Evolutionary conservation across 2,888 invertebrate genomes (phyloP).

Genomic region (Junonia oenone): DNA sequence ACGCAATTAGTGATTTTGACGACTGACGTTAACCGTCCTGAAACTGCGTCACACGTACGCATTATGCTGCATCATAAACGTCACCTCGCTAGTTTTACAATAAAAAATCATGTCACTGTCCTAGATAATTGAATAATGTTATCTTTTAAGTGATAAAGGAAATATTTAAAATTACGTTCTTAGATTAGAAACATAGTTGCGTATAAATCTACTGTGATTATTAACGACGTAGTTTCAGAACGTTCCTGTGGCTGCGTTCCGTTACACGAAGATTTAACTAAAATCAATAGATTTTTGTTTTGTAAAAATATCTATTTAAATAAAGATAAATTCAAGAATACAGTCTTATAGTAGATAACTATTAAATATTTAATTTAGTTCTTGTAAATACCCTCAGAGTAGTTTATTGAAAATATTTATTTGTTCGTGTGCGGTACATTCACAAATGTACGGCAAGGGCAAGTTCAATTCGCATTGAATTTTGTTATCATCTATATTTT

Average conservation of each 20-base stretch:
- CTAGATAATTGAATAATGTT: neutral
- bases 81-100: neutral
- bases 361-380: no score
- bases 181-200: neutral
- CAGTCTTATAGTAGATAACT: no score
- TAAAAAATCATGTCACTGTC: neutral
- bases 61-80: constrained; percentile 18
- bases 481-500: no score
- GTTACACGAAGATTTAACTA: constrained; percentile 9
- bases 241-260: constrained; percentile 18
- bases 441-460: no score
- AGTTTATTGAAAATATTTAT: no score
- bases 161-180: neutral
- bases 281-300: constrained; percentile 9
- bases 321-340: no score
- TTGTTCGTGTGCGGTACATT: no score
- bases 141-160: neutral
- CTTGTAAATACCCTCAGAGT: no score
- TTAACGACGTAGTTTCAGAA: constrained; percentile 20
- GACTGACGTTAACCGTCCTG: constrained; percentile 21
- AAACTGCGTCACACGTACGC: constrained; percentile 29
- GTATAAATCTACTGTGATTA: neutral
- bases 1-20: constrained; percentile 32
- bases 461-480: no score
- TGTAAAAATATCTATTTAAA: neutral